Conservation (phyloP, 2,888 invertebrate genomes). For the Drosophila barbarae region DNA sequence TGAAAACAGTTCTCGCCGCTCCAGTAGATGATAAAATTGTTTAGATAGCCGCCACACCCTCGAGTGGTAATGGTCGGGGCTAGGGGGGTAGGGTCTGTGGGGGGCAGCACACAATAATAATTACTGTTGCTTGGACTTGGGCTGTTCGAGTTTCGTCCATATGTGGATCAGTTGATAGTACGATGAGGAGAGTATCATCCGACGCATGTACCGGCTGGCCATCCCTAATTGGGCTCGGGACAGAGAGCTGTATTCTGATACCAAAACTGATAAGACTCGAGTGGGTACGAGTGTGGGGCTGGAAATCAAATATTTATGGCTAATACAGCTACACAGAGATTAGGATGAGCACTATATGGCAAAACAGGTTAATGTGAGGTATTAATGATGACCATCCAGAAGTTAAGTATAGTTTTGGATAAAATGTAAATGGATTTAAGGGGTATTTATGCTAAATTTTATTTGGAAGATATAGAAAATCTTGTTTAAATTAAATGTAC, state of each 20-base stretch:
- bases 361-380: conserved; percentile 3
- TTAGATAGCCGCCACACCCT: conserved; percentile 39
- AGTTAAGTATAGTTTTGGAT: neutral
- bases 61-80: neutral
- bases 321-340: conserved; percentile 23
- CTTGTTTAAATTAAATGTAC: neutral
- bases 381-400: neutral
- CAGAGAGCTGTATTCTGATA: conserved; percentile 7
- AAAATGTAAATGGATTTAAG: neutral
- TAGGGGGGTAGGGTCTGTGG: neutral
- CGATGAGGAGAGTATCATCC: neutral
- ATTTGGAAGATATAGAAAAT: neutral
- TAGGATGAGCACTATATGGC: conserved; percentile 4
- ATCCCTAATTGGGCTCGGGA: conserved; percentile 34
- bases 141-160: conserved; percentile 12
- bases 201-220: conserved; percentile 2
- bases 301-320: conserved; percentile 35
- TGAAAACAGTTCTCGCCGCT: conserved; percentile 41
- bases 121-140: conserved; percentile 23
- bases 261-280: conserved; percentile 21
- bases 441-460: no score
- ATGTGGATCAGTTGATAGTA: conserved; percentile 33
- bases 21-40: conserved; percentile 40
- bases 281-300: conserved; percentile 1
- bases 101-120: conserved; percentile 26